Conservation (phyloP, 2,797 vertebrate genomes). For the Manis pentadactyla region DNA sequence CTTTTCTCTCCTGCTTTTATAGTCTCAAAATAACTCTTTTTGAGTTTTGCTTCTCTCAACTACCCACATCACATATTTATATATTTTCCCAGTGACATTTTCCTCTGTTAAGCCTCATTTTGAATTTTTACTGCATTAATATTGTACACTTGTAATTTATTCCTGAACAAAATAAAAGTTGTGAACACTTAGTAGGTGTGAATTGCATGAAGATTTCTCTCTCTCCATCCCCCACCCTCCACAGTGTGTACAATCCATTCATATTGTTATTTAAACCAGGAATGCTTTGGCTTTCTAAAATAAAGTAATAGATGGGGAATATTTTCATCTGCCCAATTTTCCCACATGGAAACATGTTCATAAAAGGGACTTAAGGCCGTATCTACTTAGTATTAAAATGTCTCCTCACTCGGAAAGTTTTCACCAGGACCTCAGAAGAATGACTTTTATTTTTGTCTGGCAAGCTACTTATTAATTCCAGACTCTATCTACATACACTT, state of each 20-base stretch:
- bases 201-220: not conserved
- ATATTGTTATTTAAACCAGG: not conserved
- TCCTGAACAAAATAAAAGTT: not conserved
- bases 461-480: constrained; percentile 41
- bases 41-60: not conserved
- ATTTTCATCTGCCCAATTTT: not conserved
- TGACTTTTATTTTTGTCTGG: constrained; percentile 56
- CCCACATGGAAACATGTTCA: not conserved
- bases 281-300: not conserved
- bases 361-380: not conserved
- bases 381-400: constrained; percentile 41
- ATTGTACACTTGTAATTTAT: not conserved
- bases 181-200: not conserved
- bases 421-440: constrained; percentile 24
- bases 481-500: constrained; percentile 23
- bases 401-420: constrained; percentile 22
- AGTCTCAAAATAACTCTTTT: not conserved
- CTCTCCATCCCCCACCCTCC: accelerated
- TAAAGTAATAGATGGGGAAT: not conserved
- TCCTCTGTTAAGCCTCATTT: not conserved
- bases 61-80: not conserved
- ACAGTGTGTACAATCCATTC: not conserved
- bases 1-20: not conserved
- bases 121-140: not conserved
- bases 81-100: not conserved